A percentile compares a stretch with the other conserved stretches of the same genome.
These are phyloP conservation scores for Morinoia aosen DNA, from an alignment of 2,888 invertebrate species.

Conservation along the genomic window DNA sequence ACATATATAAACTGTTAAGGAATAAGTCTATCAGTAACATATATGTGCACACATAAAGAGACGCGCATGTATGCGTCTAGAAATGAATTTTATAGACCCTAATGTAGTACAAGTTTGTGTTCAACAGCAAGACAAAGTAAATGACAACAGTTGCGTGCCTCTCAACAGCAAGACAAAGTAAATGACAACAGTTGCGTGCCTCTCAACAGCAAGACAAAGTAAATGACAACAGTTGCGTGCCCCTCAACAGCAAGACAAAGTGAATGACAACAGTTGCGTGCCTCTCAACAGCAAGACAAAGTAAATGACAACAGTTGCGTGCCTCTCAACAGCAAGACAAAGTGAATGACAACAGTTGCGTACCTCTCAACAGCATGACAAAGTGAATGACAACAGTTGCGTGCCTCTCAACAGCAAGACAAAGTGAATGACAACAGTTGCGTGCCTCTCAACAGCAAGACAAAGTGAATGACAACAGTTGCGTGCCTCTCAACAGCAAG, in stretches of 20 bases:
- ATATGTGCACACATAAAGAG: too few relatives aligned
- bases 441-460: neutral
- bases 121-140: too few relatives aligned
- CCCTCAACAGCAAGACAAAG: neutral
- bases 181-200: neutral
- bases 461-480: conserved; percentile 7
- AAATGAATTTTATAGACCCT: too few relatives aligned
- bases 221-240: neutral
- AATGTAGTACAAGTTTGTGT: too few relatives aligned
- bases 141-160: too few relatives aligned
- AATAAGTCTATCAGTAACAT: too few relatives aligned
- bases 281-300: neutral
- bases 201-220: neutral
- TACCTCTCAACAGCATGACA: neutral
- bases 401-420: neutral
- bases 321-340: too few relatives aligned
- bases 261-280: neutral
- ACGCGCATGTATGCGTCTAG: too few relatives aligned
- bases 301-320: neutral
- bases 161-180: too few relatives aligned
- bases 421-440: neutral
- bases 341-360: neutral
- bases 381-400: neutral
- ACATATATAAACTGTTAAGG: too few relatives aligned
- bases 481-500: too few relatives aligned